phyloP scores from a whole-genome alignment of 1,140 invertebrate species.

The Penaeus vannamei region DNA sequence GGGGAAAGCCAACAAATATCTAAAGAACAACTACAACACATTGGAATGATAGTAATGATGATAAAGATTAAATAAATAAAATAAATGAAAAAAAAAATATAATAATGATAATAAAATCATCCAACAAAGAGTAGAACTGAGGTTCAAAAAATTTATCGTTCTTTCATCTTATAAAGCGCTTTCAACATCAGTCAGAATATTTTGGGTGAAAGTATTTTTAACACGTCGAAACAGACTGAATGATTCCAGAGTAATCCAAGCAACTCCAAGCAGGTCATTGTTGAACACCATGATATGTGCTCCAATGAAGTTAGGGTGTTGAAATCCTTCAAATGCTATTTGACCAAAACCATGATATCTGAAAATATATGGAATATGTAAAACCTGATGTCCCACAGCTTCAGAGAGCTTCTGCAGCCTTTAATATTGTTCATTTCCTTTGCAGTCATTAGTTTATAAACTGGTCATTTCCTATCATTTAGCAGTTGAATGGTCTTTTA shows the following conservation, averaged over 20 bases:
- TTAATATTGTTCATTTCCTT: neutral
- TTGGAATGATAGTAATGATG: too few species aligned
- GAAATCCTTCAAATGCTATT: conserved; percentile 24
- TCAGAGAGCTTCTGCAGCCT: neutral
- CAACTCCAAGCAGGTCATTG: conserved; percentile 44
- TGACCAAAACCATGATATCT: conserved; percentile 55
- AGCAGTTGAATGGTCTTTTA: neutral
- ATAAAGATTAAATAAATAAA: too few species aligned
- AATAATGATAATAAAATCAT: too few species aligned
- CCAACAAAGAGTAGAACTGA: too few species aligned
- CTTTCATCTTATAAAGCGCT: neutral
- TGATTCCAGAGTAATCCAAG: conserved; percentile 26
- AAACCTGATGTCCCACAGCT: neutral
- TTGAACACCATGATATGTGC: conserved; percentile 39
- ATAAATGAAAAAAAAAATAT: too few species aligned
- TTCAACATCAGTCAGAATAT: neutral
- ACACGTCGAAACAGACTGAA: conserved; percentile 38
- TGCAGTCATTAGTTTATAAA: neutral
- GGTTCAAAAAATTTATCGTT: too few species aligned
- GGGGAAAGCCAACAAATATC: too few species aligned
- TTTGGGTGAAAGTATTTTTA: conserved; percentile 7
- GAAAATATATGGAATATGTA: conserved; percentile 27
- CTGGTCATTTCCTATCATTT: neutral
- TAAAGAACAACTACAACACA: too few species aligned
- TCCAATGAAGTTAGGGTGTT: neutral